Conservation (phyloP, 2,888 invertebrate species). For the Netelia melanura region DNA sequence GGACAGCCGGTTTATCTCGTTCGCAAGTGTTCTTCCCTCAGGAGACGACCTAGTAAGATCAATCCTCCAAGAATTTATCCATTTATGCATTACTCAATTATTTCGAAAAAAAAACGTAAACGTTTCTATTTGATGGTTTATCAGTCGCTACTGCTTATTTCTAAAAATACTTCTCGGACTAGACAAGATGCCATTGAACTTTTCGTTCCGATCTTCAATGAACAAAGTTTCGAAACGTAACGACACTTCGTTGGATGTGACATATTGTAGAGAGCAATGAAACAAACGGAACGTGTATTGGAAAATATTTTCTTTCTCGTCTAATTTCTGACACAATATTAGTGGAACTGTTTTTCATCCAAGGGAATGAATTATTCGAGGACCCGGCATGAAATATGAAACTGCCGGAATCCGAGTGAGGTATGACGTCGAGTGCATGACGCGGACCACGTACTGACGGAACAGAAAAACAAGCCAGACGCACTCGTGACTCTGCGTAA, state of each 20-base stretch:
- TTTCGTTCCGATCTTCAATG: no score
- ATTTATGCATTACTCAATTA: not conserved
- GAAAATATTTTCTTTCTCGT: no score
- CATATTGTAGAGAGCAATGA: no score
- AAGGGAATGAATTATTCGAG: not conserved
- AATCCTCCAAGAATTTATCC: not conserved
- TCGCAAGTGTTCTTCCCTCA: slow-evolving; percentile 82
- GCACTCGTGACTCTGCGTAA: no score
- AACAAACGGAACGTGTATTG: no score
- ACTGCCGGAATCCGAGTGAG: not conserved
- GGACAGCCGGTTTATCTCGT: slow-evolving; percentile 83
- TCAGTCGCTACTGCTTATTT: not conserved
- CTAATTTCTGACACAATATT: not conserved
- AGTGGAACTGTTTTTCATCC: no score
- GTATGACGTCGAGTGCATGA: not conserved
- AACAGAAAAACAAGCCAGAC: slow-evolving; percentile 15
- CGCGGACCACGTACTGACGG: slow-evolving; percentile 15
- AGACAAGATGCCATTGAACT: no score
- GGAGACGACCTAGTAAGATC: slow-evolving; percentile 83
- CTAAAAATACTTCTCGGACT: slow-evolving; percentile 5
- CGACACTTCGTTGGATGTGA: no score
- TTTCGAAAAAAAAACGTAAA: no score
- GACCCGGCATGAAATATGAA: not conserved
- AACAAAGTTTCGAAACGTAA: no score
- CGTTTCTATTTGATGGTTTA: no score